Conservation (phyloP, 1,140 invertebrate genomes). For the Zaprionus nigranus region DNA sequence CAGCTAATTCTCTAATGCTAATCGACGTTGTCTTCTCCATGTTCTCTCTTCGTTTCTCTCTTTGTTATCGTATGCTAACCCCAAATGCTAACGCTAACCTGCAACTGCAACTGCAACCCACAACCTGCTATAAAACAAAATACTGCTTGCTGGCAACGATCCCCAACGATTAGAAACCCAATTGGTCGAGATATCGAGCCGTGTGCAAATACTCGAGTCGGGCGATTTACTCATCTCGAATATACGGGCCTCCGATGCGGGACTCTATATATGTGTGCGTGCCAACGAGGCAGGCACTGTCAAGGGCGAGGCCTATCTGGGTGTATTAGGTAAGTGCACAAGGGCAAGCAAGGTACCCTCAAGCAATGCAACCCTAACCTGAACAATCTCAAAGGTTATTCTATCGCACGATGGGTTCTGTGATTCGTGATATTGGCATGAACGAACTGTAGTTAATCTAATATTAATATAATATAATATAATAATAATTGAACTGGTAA, state of each 20-base stretch:
- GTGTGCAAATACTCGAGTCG: slow-evolving; percentile 93
- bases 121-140: slow-evolving; percentile 7
- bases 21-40: slow-evolving; percentile 45
- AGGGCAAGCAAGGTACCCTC: neutral
- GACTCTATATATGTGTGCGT: slow-evolving; percentile 94
- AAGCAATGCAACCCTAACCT: too few relatives aligned
- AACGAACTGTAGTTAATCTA: neutral
- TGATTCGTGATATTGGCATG: slow-evolving; percentile 1
- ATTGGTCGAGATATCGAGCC: slow-evolving; percentile 85
- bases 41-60: slow-evolving; percentile 43
- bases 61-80: slow-evolving; percentile 44
- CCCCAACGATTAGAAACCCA: slow-evolving; percentile 67
- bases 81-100: slow-evolving; percentile 42
- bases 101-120: slow-evolving; percentile 32
- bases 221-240: slow-evolving; percentile 95
- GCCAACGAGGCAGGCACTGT: slow-evolving; percentile 95
- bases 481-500: too few relatives aligned
- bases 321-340: slow-evolving; percentile 90
- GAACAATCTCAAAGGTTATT: neutral
- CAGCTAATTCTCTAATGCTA: slow-evolving; percentile 2
- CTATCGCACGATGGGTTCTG: neutral
- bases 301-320: slow-evolving; percentile 91
- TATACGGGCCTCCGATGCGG: slow-evolving; percentile 91
- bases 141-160: slow-evolving; percentile 41
- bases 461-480: neutral